Base-by-base conservation (phyloP, 2,113 vertebrate species). In the Mustelus asterias region DNA sequence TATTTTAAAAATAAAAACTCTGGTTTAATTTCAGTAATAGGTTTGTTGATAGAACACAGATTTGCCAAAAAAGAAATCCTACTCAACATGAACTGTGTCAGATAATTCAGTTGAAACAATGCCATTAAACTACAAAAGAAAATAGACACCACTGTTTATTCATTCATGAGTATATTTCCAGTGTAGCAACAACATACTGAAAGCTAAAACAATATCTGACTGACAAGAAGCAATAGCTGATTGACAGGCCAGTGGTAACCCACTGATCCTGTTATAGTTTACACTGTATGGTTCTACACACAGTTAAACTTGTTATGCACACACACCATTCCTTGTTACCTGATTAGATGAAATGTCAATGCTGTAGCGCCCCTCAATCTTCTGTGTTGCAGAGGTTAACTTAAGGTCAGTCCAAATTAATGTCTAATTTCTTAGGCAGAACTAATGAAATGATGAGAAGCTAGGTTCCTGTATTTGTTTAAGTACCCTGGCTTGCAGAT, bases 361-460 rank as follows among this genome's bases (percentile, higher is more conserved):
- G 94, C 94, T 72, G 69, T 18, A 72, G 63, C 44, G 54, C 94
- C 94, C 69, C 94, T 95, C 94, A 95, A 72, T 94, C 92, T 69
- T 94, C 14, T 94, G 67, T 24, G 65, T 3, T 44, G 70, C 69
- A 48, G 69, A 76, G 94, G 94, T 95, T 72, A 95, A 95, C 67
- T 95, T 95, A 95, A 95, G 94, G 94, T 95, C 94, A 95, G 94
- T 54, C 44, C 69, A 95, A 95, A 95, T 95, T 72, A 95, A 95
- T 95, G 67, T 95, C 26, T 72, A 95, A 95, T 95, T 95, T 95
- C 94, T 95, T 72, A 95, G 94, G 94, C 94, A 95, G 94, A 95
- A 95, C 94, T 95, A 95, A 95, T 95, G 94, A 72, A 95, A 95
- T 95, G 94, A 95, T 95, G 94, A 72, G 94, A 44, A 70, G 94